Evolutionary conservation across 1,140 invertebrate genomes (phyloP).

Genomic region (Nephila pilipes): DNA sequence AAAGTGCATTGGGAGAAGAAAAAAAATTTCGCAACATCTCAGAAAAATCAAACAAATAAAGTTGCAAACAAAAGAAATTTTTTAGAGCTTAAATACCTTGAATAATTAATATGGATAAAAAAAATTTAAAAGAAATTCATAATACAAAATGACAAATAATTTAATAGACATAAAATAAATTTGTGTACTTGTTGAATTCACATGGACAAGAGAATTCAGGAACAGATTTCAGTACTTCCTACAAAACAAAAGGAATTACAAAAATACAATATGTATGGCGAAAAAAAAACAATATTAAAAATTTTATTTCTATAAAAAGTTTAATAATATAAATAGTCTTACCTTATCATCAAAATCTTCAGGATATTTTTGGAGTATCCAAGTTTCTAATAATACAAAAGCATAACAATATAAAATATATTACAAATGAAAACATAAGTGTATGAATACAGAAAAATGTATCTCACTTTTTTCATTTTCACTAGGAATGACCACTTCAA

Average conservation of each 20-base stretch:
- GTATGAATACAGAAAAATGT: too few species aligned
- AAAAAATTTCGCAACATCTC: too few species aligned
- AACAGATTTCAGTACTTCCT: slow-evolving; percentile 88
- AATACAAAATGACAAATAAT: neutral
- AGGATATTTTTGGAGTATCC: slow-evolving; percentile 90
- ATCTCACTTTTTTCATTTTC: slow-evolving; percentile 78
- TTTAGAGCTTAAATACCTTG: neutral
- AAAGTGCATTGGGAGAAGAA: too few species aligned
- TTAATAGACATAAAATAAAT: slow-evolving; percentile 4
- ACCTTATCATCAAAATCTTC: slow-evolving; percentile 86
- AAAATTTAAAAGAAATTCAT: slow-evolving; percentile 18
- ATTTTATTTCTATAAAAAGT: neutral
- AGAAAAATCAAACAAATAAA: neutral
- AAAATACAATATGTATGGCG: neutral
- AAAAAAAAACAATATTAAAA: neutral
- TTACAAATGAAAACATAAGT: too few species aligned
- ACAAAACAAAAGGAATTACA: neutral
- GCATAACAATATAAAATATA: neutral
- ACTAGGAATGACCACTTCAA: slow-evolving; percentile 86
- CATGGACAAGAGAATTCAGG: slow-evolving; percentile 93
- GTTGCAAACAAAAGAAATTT: neutral
- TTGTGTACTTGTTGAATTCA: slow-evolving; percentile 88
- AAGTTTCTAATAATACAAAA: slow-evolving; percentile 81
- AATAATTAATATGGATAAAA: neutral
- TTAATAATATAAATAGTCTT: slow-evolving; percentile 31